phyloP scores from a whole-genome alignment of 2,888 invertebrate genomes.

The Frankliniella intonsa region DNA sequence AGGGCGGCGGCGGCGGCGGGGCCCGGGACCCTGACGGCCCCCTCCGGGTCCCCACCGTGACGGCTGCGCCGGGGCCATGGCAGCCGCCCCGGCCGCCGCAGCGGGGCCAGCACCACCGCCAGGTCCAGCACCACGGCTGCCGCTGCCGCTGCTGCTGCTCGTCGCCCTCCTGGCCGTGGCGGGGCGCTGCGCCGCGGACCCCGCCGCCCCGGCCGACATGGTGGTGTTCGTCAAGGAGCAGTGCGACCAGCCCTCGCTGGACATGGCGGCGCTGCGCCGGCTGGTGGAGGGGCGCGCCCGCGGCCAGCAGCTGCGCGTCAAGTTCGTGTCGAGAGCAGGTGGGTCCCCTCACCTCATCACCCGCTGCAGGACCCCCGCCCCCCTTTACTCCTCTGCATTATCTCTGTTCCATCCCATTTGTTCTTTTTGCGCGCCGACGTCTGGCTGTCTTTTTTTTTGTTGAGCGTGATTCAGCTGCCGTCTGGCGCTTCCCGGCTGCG shows the following conservation, averaged over 20 bases:
- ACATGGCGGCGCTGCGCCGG: neutral
- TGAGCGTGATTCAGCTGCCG: no score
- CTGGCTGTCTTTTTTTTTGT: no score
- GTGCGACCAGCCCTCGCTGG: neutral
- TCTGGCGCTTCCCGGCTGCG: no score
- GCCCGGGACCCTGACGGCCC: neutral
- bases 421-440: no score
- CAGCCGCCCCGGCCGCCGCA: neutral
- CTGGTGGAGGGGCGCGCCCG: neutral
- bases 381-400: no score
- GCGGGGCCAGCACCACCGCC: neutral
- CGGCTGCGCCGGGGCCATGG: neutral
- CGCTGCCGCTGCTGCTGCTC: neutral
- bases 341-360: no score
- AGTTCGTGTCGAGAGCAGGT: neutral
- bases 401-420: no score
- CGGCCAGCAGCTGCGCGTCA: neutral
- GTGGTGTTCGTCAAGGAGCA: conserved; percentile 23
- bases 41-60: neutral
- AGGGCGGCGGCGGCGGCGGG: neutral
- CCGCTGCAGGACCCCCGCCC: no score
- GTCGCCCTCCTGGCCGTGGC: neutral
- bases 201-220: conserved; percentile 8
- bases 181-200: neutral
- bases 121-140: neutral